A percentile compares a stretch with the other conserved stretches of the same genome.
Conservation (phyloP, 2,888 invertebrate species). For the Graphium colonna region DNA sequence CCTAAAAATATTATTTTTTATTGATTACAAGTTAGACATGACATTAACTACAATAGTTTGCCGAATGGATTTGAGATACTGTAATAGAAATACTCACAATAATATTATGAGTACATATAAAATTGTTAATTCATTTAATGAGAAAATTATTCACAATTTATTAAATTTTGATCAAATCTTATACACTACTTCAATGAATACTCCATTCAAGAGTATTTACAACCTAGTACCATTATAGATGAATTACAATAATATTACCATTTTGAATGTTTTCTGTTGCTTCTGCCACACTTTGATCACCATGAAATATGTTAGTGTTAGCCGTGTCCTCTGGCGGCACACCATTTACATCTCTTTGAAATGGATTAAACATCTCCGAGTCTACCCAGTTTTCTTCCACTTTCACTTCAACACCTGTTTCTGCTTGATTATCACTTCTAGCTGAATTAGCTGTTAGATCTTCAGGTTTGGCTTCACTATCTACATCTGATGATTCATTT, state of each 20-base stretch:
- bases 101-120: too few relatives aligned
- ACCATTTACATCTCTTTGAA: constrained; percentile 49
- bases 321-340: constrained; percentile 35
- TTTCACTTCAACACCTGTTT: constrained; percentile 38
- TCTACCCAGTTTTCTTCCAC: constrained; percentile 42
- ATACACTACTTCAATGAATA: too few relatives aligned
- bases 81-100: too few relatives aligned
- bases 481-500: constrained; percentile 23
- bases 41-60: too few relatives aligned
- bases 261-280: constrained; percentile 43
- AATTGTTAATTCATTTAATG: too few relatives aligned
- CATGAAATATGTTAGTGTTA: constrained; percentile 39
- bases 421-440: constrained; percentile 14
- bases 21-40: too few relatives aligned
- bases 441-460: constrained; percentile 19
- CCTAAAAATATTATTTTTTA: constrained; percentile 12
- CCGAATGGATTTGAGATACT: too few relatives aligned
- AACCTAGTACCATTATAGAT: too few relatives aligned
- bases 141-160: too few relatives aligned
- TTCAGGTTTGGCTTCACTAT: constrained; percentile 22
- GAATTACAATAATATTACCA: too few relatives aligned
- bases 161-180: too few relatives aligned
- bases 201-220: too few relatives aligned
- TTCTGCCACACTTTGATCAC: constrained; percentile 44
- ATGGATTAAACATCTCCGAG: constrained; percentile 43